These are phyloP conservation scores for Tenrec ecaudatus DNA, from an alignment of 2,113 vertebrate genomes.

Conservation along the genomic window DNA sequence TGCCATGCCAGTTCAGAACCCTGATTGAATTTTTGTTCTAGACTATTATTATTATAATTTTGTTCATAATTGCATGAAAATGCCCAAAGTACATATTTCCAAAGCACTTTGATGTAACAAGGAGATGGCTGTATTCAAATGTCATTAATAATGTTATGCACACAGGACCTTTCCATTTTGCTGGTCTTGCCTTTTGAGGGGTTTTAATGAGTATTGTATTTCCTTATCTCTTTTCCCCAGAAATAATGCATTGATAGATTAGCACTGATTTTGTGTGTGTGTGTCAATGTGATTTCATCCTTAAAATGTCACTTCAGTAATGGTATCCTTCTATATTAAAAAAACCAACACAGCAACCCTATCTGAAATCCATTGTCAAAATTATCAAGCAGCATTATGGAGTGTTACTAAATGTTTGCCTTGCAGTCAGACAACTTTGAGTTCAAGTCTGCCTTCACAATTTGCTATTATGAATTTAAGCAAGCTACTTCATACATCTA, in stretches of 20 bases:
- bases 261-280: background rate
- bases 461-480: constrained; percentile 7
- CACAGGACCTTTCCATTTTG: background rate
- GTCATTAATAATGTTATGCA: background rate
- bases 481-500: constrained; percentile 38
- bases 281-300: background rate
- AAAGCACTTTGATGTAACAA: background rate
- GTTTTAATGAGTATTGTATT: background rate
- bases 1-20: too few species aligned
- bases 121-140: background rate
- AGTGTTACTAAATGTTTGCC: background rate
- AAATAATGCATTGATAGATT: background rate
- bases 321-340: background rate
- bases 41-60: background rate
- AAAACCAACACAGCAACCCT: background rate
- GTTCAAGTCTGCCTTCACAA: constrained; percentile 30
- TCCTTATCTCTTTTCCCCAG: background rate
- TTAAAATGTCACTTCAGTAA: constrained; percentile 13
- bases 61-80: background rate
- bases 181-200: background rate
- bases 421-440: background rate
- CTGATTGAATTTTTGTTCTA: too few species aligned
- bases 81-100: background rate
- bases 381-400: background rate
- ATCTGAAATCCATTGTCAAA: constrained; percentile 1